These are phyloP conservation scores for Sogatella furcifera DNA, from an alignment of 1,140 invertebrate species.

Conservation along the genomic window DNA sequence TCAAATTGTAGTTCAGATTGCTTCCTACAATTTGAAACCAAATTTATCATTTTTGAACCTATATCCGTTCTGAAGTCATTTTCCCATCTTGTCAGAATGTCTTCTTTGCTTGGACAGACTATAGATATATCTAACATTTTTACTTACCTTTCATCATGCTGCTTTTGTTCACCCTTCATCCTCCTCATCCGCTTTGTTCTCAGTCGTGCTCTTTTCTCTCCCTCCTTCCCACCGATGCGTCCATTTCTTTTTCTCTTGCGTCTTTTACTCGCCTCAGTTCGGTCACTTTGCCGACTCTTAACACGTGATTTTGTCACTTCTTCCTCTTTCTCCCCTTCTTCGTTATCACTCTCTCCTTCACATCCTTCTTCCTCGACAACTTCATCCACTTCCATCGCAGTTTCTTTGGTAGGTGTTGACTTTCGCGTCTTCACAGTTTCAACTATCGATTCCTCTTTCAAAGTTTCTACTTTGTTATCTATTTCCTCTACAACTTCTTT, in stretches of 20 bases:
- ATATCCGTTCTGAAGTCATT: too few species aligned
- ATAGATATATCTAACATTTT: too few species aligned
- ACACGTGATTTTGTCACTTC: slow-evolving; percentile 10
- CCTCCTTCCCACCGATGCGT: too few species aligned
- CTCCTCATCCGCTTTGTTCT: slow-evolving; percentile 41
- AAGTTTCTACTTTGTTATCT: slow-evolving; percentile 27
- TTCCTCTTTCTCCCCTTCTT: slow-evolving; percentile 3
- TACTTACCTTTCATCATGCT: slow-evolving; percentile 21
- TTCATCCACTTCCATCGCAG: too few species aligned
- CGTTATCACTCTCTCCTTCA: background rate
- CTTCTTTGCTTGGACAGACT: too few species aligned
- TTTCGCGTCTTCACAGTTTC: background rate
- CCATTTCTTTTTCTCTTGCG: slow-evolving; percentile 16
- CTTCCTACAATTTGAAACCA: too few species aligned
- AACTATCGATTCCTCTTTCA: background rate
- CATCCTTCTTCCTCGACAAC: slow-evolving; percentile 18
- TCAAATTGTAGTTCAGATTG: too few species aligned
- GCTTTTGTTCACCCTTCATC: background rate
- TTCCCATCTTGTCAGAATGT: too few species aligned
- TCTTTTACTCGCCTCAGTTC: slow-evolving; percentile 17
- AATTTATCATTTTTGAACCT: too few species aligned
- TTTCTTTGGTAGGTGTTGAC: too few species aligned
- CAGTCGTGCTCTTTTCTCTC: slow-evolving; percentile 29
- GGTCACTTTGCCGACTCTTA: slow-evolving; percentile 7
- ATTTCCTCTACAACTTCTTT: slow-evolving; percentile 15